Base-by-base conservation (phyloP, 2,113 vertebrate species). In the Leucopsar rothschildi region DNA sequence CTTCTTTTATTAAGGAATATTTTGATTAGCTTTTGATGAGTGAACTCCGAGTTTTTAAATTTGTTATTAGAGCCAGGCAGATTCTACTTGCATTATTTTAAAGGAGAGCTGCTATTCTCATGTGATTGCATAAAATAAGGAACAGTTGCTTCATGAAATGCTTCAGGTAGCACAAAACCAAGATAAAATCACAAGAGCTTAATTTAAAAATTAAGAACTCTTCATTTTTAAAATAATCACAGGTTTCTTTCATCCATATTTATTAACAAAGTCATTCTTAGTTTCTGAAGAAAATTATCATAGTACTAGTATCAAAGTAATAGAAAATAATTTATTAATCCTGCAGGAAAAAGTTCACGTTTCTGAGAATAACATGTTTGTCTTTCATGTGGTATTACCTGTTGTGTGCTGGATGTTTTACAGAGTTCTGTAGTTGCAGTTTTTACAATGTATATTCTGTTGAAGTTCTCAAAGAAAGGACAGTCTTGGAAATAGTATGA, bases 111-210 rank as follows among this genome's bases (percentile, higher is more conserved):
- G 22, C 68, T 83, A 4, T 90, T 93, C 56, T 71, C 31, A n/a
- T 12, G 16, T 92, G 89, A 81, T 78, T 78, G 33, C 64, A 29
- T 86, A 75, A 93, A 83, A 88, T 60, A 86, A 88, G 77, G 47
- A 95, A 91, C 80, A 86, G 42, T 83, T 95, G 42, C 71, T 92
- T 88, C 8, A 8, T 83, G 76, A 88, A 93, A 88, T 88, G 56
- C 76, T 31, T 88, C 52, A 71, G 39, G 27, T 93, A 52, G 23
- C 66, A 69, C 61, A 78, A 92, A 95, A 59, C 39, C 35, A 94
- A 86, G 76, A 94, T 82, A 47, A 90, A 92, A 86, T 91, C 56
- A 56, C 14, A 52, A 56, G 47, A 90, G 25, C 52, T 86, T 78
- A 1, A 25, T 81, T 94, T 47, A 45, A 68, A 81, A 59, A 45